phyloP scores from a whole-genome alignment of 2,113 vertebrate genomes.

The Erythrolamprus reginae region DNA sequence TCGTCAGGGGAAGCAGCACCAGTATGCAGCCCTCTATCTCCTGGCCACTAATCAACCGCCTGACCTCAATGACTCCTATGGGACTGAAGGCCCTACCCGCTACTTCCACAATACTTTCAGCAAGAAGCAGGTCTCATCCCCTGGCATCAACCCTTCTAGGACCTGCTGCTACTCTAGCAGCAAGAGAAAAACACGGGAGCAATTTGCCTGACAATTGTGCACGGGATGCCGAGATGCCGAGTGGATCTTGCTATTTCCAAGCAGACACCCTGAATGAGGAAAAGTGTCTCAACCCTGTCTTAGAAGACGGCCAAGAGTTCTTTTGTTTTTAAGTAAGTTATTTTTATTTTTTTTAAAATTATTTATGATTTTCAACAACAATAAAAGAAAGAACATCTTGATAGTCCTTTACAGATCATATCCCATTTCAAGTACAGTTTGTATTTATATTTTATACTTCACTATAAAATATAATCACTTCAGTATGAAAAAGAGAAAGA shows the following conservation, averaged over 20 bases:
- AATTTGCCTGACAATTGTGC: not conserved
- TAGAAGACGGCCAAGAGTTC: not conserved
- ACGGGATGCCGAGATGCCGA: not conserved
- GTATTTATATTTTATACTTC: too few relatives aligned
- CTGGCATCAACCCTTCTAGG: not conserved
- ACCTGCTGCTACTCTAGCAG: not conserved
- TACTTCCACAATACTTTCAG: constrained; percentile 14
- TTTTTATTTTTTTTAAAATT: too few relatives aligned
- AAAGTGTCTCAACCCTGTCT: not conserved
- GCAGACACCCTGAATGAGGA: not conserved
- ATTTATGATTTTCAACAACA: too few relatives aligned
- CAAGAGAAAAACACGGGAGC: not conserved
- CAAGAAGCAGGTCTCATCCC: not conserved
- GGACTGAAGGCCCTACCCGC: constrained; percentile 12
- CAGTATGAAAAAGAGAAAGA: too few relatives aligned
- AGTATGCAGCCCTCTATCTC: constrained; percentile 35
- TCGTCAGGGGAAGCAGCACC: constrained; percentile 31
- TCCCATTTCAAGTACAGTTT: too few relatives aligned
- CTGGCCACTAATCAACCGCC: constrained; percentile 26
- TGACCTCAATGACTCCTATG: not conserved
- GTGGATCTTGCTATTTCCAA: not conserved
- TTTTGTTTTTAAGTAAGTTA: too few relatives aligned
- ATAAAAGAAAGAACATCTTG: too few relatives aligned
- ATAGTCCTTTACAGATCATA: too few relatives aligned
- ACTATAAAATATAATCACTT: too few relatives aligned